Conservation (phyloP, 2,888 invertebrate genomes). For the Morpho helenor region DNA sequence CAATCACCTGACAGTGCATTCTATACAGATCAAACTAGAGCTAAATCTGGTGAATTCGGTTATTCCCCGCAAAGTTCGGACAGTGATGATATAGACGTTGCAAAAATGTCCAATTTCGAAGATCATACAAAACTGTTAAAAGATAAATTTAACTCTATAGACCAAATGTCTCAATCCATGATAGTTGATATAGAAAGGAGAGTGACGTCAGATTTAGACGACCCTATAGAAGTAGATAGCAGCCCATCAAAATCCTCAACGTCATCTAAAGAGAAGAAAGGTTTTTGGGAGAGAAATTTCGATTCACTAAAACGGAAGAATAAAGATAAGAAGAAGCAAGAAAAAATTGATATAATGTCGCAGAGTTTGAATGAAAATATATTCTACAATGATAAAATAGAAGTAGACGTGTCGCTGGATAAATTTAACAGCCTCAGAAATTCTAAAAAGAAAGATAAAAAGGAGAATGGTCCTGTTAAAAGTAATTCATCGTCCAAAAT, state of each 20-base stretch:
- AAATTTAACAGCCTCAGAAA: conserved; percentile 66
- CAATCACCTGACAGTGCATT: conserved; percentile 73
- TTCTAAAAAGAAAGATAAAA: conserved; percentile 65
- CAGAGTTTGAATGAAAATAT: conserved; percentile 77
- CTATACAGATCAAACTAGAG: conserved; percentile 76
- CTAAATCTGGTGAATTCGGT: conserved; percentile 70
- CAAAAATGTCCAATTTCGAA: conserved; percentile 56
- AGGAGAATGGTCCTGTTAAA: conserved; percentile 52
- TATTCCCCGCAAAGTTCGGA: conserved; percentile 72
- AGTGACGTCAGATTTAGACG: conserved; percentile 46
- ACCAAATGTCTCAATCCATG: conserved; percentile 77
- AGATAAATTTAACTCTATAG: conserved; percentile 72
- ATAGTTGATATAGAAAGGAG: conserved; percentile 68
- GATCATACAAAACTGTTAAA: conserved; percentile 63
- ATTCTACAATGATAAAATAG: conserved; percentile 70
- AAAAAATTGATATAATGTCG: conserved; percentile 72
- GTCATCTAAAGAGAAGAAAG: conserved; percentile 71
- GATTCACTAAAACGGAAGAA: conserved; percentile 69
- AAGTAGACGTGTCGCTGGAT: conserved; percentile 59
- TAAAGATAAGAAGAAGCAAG: conserved; percentile 58
- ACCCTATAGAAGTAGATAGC: conserved; percentile 37
- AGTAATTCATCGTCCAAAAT: conserved; percentile 71
- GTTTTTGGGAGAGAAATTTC: conserved; percentile 76
- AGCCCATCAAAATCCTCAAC: conserved; percentile 67
- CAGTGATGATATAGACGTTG: conserved; percentile 63